Conservation (phyloP, 2,113 vertebrate genomes). For the Indri indri region DNA sequence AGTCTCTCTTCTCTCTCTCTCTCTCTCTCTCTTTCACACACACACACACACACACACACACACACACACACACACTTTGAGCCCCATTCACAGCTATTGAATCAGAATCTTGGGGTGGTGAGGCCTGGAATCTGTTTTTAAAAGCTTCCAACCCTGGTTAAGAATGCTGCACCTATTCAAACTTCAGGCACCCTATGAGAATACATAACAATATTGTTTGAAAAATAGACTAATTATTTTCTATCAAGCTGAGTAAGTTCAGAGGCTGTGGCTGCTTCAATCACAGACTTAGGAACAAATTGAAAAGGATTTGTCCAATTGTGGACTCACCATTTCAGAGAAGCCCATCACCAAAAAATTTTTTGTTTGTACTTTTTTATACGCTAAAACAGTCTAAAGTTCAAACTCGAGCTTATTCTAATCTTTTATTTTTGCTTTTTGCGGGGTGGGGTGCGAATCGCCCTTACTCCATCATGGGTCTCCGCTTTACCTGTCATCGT, state of each 20-base stretch:
- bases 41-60: background rate
- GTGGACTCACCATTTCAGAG: background rate
- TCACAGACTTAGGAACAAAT: background rate
- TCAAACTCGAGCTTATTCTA: background rate
- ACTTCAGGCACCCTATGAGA: background rate
- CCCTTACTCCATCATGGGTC: background rate
- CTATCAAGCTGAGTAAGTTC: background rate
- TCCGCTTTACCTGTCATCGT: background rate
- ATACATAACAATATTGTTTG: background rate
- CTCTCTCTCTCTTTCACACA: background rate
- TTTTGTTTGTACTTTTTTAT: background rate
- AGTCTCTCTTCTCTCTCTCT: background rate
- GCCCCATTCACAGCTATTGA: background rate
- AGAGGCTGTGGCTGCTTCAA: background rate
- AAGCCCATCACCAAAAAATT: background rate
- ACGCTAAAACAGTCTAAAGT: background rate
- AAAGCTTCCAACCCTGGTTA: background rate
- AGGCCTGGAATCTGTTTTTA: background rate
- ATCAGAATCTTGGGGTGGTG: background rate
- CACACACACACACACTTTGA: background rate
- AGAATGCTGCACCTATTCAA: background rate
- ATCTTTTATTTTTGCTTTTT: background rate
- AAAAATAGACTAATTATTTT: slow-evolving; percentile 10
- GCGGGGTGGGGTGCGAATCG: background rate
- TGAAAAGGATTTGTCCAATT: background rate